Conservation (phyloP, 2,797 vertebrate species). For the Parauchenoglanis ngamensis region DNA sequence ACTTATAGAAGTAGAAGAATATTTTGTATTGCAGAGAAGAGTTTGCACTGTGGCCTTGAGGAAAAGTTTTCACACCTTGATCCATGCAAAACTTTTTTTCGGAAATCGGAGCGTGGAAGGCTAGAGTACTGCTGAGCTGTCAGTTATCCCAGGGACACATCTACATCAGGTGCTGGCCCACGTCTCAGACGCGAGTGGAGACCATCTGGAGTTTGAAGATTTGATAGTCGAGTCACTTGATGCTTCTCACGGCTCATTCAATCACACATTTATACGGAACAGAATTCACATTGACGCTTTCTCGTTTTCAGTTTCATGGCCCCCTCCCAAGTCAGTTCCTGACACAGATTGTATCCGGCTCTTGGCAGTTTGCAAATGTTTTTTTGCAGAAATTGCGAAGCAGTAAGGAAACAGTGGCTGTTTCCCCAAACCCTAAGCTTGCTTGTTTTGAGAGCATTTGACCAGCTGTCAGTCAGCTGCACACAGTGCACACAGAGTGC, state of each 20-base stretch:
- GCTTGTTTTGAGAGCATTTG: constrained; percentile 6
- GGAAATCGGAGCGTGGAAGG: not conserved
- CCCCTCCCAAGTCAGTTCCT: not conserved
- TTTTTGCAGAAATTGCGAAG: not conserved
- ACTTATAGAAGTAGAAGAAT: not conserved
- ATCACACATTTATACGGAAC: not conserved
- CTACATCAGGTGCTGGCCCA: not conserved
- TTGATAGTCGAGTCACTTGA: not conserved
- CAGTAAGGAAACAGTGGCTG: not conserved
- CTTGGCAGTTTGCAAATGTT: not conserved
- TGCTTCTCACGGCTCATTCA: not conserved
- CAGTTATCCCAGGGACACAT: not conserved
- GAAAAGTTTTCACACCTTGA: constrained; percentile 16
- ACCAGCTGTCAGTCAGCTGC: constrained; percentile 20
- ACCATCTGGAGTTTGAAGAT: not conserved
- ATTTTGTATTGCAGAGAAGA: not conserved
- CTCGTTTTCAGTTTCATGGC: constrained; percentile 11
- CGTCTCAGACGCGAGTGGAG: not conserved
- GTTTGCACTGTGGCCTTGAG: constrained; percentile 9
- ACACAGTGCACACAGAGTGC: not conserved
- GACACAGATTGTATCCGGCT: not conserved
- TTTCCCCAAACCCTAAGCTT: not conserved
- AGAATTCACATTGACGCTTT: not conserved
- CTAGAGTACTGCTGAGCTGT: not conserved
- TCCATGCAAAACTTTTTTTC: not conserved